Evolutionary conservation across 2,888 invertebrate species (phyloP).

Genomic region (Aphelenchoides bicaudatus): DNA sequence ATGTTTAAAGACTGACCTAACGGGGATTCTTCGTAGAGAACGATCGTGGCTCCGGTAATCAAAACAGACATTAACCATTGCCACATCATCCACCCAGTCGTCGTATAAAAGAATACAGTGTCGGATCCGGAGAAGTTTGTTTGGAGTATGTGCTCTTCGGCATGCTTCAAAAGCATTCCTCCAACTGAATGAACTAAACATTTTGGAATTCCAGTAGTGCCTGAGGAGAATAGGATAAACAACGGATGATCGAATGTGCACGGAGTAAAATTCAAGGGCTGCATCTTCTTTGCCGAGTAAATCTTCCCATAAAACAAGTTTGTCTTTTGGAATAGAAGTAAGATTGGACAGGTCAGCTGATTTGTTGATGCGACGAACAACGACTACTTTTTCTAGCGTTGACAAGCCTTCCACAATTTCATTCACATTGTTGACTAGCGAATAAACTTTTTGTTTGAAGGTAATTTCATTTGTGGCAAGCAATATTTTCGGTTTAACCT

Average conservation of each 20-base stretch:
- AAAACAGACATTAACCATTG: slow-evolving; percentile 66
- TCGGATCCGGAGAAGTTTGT: slow-evolving; percentile 64
- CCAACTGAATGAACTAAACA: slow-evolving; percentile 67
- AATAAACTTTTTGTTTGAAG: slow-evolving; percentile 66
- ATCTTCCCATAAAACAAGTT: slow-evolving; percentile 10
- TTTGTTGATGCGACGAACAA: slow-evolving; percentile 28
- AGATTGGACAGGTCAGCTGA: slow-evolving; percentile 28
- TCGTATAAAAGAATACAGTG: slow-evolving; percentile 67
- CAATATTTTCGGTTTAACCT: slow-evolving; percentile 66
- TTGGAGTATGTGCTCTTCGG: slow-evolving; percentile 66
- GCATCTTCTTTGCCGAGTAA: not conserved
- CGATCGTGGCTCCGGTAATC: slow-evolving; percentile 63
- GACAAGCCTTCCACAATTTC: slow-evolving; percentile 61
- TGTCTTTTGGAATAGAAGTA: slow-evolving; percentile 29
- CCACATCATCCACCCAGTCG: slow-evolving; percentile 70
- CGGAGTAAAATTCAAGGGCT: slow-evolving; percentile 62
- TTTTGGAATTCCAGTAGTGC: slow-evolving; percentile 68
- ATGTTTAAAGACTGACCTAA: too few species aligned
- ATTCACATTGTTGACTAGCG: slow-evolving; percentile 64
- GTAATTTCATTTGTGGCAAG: slow-evolving; percentile 65
- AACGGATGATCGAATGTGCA: slow-evolving; percentile 67
- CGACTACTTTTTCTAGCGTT: slow-evolving; percentile 43
- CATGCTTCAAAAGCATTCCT: slow-evolving; percentile 67
- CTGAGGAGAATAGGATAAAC: slow-evolving; percentile 67
- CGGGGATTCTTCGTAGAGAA: slow-evolving; percentile 67